These are phyloP conservation scores for Pampus argenteus DNA, from an alignment of 2,797 vertebrate species.

Conservation along the genomic window DNA sequence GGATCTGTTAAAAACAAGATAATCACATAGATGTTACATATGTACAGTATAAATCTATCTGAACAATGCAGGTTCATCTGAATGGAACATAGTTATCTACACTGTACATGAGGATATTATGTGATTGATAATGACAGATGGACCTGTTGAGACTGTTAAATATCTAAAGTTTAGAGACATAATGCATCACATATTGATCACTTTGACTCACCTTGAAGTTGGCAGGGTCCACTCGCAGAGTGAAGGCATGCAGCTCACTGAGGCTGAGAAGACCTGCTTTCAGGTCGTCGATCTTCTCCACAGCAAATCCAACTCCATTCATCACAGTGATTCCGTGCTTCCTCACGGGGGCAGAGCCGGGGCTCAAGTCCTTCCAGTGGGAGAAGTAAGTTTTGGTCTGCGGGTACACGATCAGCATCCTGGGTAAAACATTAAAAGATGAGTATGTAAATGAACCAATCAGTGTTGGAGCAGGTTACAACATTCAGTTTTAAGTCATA, in stretches of 20 bases:
- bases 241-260: constrained; percentile 89
- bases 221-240: constrained; percentile 88
- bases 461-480: not conserved
- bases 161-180: not conserved
- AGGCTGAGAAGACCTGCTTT: constrained; percentile 74
- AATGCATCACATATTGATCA: not conserved
- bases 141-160: not conserved
- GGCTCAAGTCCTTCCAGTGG: constrained; percentile 85
- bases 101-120: not conserved
- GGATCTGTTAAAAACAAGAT: constrained; percentile 77
- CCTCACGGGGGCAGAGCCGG: constrained; percentile 77
- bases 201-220: constrained; percentile 88
- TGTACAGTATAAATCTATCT: not conserved
- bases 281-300: constrained; percentile 81
- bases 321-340: constrained; percentile 81
- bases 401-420: constrained; percentile 81
- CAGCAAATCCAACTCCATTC: constrained; percentile 66
- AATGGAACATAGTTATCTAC: not conserved
- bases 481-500: not conserved
- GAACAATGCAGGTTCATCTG: not conserved
- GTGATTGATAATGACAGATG: not conserved
- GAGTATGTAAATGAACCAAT: not conserved
- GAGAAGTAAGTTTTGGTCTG: constrained; percentile 91
- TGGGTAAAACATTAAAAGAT: constrained; percentile 36
- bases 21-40: constrained; percentile 2